phyloP scores from a whole-genome alignment of 2,113 vertebrate genomes.

The Caracal caracal region DNA sequence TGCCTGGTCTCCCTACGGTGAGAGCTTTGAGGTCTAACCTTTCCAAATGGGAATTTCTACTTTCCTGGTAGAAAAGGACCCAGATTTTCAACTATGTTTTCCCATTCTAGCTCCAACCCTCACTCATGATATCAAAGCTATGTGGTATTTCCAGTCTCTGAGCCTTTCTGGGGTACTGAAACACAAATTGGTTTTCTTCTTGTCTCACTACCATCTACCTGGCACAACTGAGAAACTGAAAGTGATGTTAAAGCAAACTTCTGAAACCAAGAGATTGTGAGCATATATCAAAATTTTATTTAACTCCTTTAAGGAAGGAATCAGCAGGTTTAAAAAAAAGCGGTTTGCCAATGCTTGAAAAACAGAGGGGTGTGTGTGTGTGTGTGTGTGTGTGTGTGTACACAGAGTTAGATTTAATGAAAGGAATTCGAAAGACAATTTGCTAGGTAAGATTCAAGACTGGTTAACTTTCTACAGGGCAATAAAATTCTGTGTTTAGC shows the following conservation, averaged over 20 bases:
- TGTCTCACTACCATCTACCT: not conserved
- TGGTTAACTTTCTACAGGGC: slow-evolving; percentile 23
- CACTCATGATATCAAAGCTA: not conserved
- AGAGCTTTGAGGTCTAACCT: not conserved
- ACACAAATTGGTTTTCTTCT: not conserved
- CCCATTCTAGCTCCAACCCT: not conserved
- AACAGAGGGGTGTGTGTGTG: not conserved
- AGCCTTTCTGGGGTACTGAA: not conserved
- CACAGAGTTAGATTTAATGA: not conserved
- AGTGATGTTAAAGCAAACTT: too few species aligned
- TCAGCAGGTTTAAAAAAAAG: not conserved
- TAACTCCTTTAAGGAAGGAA: slow-evolving; percentile 30
- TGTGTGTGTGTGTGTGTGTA: not conserved
- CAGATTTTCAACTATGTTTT: not conserved
- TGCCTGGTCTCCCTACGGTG: not conserved
- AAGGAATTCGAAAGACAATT: slow-evolving; percentile 45
- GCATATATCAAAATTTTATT: slow-evolving; percentile 10
- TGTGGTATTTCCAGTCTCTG: not conserved
- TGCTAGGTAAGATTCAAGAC: slow-evolving; percentile 24
- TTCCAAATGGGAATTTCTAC: not conserved
- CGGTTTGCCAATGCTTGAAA: not conserved
- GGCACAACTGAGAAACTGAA: slow-evolving; percentile 6
- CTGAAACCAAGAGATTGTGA: not conserved
- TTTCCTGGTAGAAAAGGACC: not conserved
- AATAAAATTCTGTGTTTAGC: slow-evolving; percentile 55